Conservation (phyloP, 2,888 invertebrate species). For the Pseudeuparius sepicola region DNA sequence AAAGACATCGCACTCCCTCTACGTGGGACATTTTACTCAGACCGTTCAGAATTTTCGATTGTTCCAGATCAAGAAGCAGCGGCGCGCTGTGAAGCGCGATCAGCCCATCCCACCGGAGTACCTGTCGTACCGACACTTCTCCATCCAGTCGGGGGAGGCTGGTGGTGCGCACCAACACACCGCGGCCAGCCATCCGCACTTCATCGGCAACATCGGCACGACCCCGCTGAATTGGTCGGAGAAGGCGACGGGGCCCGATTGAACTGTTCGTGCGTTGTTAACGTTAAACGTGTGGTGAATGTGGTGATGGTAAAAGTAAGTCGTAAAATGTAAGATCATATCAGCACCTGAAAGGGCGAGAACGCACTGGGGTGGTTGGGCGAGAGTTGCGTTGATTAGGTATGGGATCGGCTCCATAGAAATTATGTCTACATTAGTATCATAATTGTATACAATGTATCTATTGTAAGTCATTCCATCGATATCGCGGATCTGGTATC, state of each 20-base stretch:
- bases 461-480: too few species aligned
- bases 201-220: conserved; percentile 38
- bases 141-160: conserved; percentile 55
- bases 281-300: conserved; percentile 14
- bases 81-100: conserved; percentile 63
- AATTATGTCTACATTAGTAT: too few species aligned
- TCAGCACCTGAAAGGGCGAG: too few species aligned
- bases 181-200: conserved; percentile 36
- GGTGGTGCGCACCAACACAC: conserved; percentile 31
- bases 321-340: too few species aligned
- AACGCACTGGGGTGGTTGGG: too few species aligned
- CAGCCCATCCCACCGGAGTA: conserved; percentile 67
- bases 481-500: too few species aligned
- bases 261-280: conserved; percentile 14
- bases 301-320: conserved; percentile 14
- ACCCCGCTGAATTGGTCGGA: conserved; percentile 35
- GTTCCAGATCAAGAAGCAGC: conserved; percentile 59
- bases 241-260: conserved; percentile 15
- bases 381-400: too few species aligned
- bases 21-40: too few species aligned
- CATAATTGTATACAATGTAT: too few species aligned
- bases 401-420: too few species aligned
- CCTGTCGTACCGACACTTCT: conserved; percentile 67
- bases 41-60: too few species aligned
- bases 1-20: too few species aligned